Percentiles rank a stretch among this genome's conserved stretches.
Evolutionary conservation across 2,113 vertebrate genomes (phyloP).

Genomic region (Mastomys coucha): DNA sequence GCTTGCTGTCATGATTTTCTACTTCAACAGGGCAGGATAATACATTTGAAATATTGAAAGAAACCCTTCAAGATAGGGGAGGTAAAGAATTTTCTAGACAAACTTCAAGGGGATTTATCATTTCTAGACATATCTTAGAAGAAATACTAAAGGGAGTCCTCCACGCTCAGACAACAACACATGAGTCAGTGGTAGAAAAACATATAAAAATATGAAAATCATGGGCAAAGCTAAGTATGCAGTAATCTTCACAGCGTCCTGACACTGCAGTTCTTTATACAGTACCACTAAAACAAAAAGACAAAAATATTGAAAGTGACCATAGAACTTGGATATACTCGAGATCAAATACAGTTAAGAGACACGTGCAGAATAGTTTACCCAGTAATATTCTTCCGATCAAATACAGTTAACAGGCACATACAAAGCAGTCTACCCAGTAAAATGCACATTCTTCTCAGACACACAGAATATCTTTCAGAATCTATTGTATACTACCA

Average conservation of each 20-base stretch:
- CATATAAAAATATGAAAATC: not conserved
- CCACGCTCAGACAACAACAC: not conserved
- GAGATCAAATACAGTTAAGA: not conserved
- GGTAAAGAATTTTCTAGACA: not conserved
- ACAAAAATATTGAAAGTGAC: not conserved
- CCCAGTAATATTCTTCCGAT: too few species aligned
- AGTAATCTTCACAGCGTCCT: not conserved
- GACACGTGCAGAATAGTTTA: not conserved
- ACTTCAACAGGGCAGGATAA: not conserved
- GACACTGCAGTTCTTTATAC: not conserved
- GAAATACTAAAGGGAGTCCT: not conserved
- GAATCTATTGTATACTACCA: not conserved
- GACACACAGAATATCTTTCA: not conserved
- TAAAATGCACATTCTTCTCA: too few species aligned
- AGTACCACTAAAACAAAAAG: not conserved
- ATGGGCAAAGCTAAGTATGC: not conserved
- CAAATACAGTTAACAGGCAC: too few species aligned
- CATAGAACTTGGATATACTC: not conserved
- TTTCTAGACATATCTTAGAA: not conserved
- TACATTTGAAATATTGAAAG: not conserved
- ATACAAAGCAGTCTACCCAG: too few species aligned
- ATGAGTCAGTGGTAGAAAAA: not conserved
- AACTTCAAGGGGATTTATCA: not conserved
- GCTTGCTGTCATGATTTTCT: not conserved
- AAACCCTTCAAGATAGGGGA: not conserved